Conservation (phyloP, 2,888 invertebrate species). For the Barypeithes pellucidus region DNA sequence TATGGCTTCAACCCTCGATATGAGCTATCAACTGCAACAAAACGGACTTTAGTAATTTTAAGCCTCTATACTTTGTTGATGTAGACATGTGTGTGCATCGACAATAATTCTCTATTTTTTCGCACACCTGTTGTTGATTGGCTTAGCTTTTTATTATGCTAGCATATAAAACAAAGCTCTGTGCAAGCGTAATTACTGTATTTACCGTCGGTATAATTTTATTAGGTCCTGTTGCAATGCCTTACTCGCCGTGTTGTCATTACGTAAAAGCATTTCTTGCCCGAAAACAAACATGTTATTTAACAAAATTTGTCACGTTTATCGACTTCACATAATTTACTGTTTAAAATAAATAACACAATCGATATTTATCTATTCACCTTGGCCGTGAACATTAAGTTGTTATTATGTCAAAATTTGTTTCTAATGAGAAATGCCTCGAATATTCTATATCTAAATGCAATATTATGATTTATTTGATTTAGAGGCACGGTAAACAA, state of each 20-base stretch:
- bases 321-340: not conserved
- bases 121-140: conserved; percentile 47
- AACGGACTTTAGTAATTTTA: too few species aligned
- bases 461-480: too few species aligned
- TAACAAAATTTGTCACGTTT: conserved; percentile 35
- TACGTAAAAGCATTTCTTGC: conserved; percentile 21
- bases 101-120: conserved; percentile 32
- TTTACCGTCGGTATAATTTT: conserved; percentile 38
- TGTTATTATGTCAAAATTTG: too few species aligned
- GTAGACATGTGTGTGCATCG: not conserved
- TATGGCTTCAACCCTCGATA: too few species aligned
- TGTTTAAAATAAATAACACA: too few species aligned
- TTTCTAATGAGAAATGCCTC: too few species aligned
- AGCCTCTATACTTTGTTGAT: too few species aligned
- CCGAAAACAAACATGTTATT: conserved; percentile 30
- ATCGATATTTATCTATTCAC: too few species aligned
- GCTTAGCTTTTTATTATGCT: conserved; percentile 28
- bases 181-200: conserved; percentile 40
- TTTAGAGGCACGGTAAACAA: too few species aligned
- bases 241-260: conserved; percentile 35
- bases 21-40: too few species aligned
- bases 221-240: conserved; percentile 31
- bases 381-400: too few species aligned
- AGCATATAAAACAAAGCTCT: conserved; percentile 24
- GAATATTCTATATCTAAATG: too few species aligned